Percentiles rank a stretch among this genome's conserved stretches.
Evolutionary conservation across 2,113 vertebrate genomes (phyloP).

Genomic region (Carlito syrichta): DNA sequence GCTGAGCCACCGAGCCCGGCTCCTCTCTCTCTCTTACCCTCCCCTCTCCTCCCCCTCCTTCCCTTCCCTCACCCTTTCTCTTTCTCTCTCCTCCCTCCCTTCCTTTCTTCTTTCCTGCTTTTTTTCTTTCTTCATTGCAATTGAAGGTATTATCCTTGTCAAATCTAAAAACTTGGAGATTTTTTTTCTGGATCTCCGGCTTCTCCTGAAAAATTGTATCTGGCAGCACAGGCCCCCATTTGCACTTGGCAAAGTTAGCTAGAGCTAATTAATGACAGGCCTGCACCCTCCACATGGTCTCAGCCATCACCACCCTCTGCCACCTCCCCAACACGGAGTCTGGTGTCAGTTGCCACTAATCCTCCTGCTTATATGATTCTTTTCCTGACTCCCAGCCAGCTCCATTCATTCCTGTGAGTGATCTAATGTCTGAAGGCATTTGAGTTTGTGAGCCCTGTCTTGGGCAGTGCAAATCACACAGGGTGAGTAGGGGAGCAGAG

Average conservation of each 20-base stretch:
- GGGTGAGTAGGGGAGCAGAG: not conserved
- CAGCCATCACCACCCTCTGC: not conserved
- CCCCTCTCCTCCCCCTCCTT: not conserved
- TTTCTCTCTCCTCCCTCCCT: accelerated
- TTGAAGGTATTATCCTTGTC: not conserved
- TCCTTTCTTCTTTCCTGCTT: accelerated
- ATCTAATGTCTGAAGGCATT: not conserved
- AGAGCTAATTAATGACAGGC: not conserved
- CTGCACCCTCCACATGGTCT: not conserved
- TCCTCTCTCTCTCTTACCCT: accelerated
- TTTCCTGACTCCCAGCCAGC: not conserved
- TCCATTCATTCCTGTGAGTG: not conserved
- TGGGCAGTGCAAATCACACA: accelerated
- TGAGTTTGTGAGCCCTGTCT: not conserved
- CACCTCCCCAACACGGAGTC: not conserved
- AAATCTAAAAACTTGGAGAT: not conserved
- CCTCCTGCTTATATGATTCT: not conserved
- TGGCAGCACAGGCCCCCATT: not conserved
- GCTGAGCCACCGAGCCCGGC: too few species aligned
- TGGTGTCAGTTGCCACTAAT: not conserved
- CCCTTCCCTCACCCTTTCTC: not conserved
- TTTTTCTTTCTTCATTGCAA: not conserved
- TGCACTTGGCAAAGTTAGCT: not conserved
- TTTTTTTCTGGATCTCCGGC: not conserved
- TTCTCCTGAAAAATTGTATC: not conserved